Percentiles rank a stretch among this genome's conserved stretches.
Evolutionary conservation across 2,113 vertebrate genomes (phyloP).

Genomic region (Melozone crissalis): DNA sequence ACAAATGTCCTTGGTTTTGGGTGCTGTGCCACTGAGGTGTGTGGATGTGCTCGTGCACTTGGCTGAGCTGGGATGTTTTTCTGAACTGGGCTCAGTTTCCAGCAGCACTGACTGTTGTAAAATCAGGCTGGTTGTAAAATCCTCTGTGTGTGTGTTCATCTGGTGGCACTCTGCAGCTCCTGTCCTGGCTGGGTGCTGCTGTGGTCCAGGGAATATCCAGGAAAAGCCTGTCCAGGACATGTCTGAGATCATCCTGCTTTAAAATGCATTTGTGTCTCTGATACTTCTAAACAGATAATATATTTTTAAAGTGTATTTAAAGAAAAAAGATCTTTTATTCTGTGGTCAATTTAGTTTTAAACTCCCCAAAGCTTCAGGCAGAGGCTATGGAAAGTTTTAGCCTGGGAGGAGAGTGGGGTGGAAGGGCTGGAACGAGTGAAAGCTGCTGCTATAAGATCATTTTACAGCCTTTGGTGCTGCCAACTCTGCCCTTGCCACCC

Average conservation of each 20-base stretch:
- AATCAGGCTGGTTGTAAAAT: background rate
- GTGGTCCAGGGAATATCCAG: background rate
- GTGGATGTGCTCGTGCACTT: background rate
- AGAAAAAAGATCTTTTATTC: background rate
- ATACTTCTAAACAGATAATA: background rate
- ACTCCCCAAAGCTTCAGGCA: background rate
- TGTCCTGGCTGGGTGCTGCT: background rate
- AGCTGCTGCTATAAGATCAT: background rate
- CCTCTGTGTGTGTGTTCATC: background rate
- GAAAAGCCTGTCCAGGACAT: background rate
- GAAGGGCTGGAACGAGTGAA: background rate
- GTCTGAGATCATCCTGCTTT: background rate
- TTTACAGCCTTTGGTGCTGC: background rate
- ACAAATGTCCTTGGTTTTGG: fast-evolving
- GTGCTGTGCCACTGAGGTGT: background rate
- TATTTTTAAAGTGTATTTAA: background rate
- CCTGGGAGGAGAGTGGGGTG: background rate
- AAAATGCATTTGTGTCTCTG: background rate
- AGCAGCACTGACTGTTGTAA: background rate
- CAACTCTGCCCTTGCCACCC: background rate
- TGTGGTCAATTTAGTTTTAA: background rate
- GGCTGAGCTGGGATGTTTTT: background rate
- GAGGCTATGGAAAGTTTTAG: background rate
- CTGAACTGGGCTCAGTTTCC: background rate
- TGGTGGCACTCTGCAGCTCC: background rate